Conservation (phyloP, 1,140 invertebrate species). For the Ceratina calcarata region DNA sequence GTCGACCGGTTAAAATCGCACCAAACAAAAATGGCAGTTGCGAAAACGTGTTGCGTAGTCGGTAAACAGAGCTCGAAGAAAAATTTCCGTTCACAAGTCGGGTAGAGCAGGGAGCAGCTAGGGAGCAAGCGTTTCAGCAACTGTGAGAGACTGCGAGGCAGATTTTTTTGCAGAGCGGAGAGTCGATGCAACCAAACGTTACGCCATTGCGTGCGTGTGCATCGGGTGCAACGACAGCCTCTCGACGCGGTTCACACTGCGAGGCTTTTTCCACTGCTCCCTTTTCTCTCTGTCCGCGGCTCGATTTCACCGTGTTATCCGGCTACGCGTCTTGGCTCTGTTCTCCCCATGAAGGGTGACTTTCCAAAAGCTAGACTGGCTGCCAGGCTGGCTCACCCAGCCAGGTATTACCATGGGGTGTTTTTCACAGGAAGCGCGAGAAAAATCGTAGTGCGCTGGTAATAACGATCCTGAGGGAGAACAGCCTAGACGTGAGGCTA, state of each 20-base stretch:
- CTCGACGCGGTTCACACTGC: constrained; percentile 52
- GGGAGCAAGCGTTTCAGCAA: constrained; percentile 1
- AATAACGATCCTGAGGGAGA: background rate
- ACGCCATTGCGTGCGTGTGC: constrained; percentile 54
- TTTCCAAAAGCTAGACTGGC: background rate
- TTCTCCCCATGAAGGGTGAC: background rate
- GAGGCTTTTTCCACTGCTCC: constrained; percentile 56
- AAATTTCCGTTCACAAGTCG: no score
- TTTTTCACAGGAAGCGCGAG: background rate
- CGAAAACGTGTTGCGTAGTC: no score
- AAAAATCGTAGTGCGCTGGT: background rate
- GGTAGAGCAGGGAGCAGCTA: no score
- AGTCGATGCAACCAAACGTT: constrained; percentile 21
- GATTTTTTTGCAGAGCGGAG: constrained; percentile 16
- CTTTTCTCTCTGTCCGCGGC: constrained; percentile 35
- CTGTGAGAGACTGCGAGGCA: constrained; percentile 3
- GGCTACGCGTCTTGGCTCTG: constrained; percentile 33
- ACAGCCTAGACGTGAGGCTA: background rate
- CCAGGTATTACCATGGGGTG: background rate
- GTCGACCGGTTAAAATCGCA: no score
- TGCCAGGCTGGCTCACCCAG: background rate
- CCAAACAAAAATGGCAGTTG: no score
- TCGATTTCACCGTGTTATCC: constrained; percentile 61
- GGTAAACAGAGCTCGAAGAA: no score
- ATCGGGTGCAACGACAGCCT: constrained; percentile 44